Evolutionary conservation across 2,797 vertebrate genomes (phyloP), one percentile per base, ranked within the genome.

Genomic region (Sebastiscus tertius): DNA sequence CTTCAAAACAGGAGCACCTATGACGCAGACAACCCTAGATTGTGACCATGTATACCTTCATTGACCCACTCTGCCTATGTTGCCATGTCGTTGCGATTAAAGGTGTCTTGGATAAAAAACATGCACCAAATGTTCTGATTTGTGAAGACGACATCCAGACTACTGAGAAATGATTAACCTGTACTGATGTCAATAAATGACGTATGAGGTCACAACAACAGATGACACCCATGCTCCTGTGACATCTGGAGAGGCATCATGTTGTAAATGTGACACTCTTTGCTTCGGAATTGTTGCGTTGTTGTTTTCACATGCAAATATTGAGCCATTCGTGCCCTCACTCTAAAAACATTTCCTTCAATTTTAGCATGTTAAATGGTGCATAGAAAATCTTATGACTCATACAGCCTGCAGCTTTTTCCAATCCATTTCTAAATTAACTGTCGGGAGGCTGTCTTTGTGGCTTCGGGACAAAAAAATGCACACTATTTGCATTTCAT

Each of bases 371-470:
- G 88, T 88, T 86, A 81, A 89, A 89, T 89, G 72, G 59, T 72
- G 85, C 88, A 77, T 82, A 64, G 33, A 78, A 82, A 60, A 67
- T 58, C 60, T 70, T 74, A 77, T 87, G 85, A 92, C 85, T 89
- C 72, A 82, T 24, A 22, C 69, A 52, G 68, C 75, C 69, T 77
- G 46, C n/a, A 77, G 79, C 73, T 80, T 80, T 70, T 65, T 77
- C 78, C 67, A 68, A 9, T 75, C 56, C 58, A 54, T 82, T 74
- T 82, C 70, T 49, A 81, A 87, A 81, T 83, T 18, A 75, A 63
- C 39, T 77, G 56, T 54, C 9, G 11, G 58, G 20, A 70, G 14
- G 63, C 13, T 61, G 26, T 75, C 52, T 77, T 16, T 42, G 52
- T 58, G 20, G 36, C 55, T 72, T 55, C 0, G 2, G 11, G 49